phyloP scores from a whole-genome alignment of 2,797 vertebrate species.

The Sebastiscus albofasciatus region DNA sequence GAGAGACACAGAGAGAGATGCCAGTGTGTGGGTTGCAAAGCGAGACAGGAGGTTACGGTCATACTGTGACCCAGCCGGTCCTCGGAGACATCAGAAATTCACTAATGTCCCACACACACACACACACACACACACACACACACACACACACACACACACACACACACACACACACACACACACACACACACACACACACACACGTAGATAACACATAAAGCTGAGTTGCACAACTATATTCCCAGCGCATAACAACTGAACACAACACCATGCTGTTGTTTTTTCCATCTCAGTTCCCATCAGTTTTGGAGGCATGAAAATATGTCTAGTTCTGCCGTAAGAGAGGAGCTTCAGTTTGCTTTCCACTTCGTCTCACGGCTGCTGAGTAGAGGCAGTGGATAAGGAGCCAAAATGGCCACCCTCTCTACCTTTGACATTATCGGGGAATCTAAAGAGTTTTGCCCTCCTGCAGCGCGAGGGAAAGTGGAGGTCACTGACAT shows the following conservation, averaged over 20 bases:
- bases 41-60: constrained; percentile 76
- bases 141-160: constrained; percentile 11
- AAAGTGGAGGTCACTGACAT: constrained; percentile 82
- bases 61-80: constrained; percentile 69
- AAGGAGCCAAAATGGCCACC: constrained; percentile 57
- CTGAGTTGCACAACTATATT: constrained; percentile 39
- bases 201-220: constrained; percentile 24
- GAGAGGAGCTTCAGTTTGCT: constrained; percentile 7
- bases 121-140: constrained; percentile 38
- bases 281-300: constrained; percentile 6
- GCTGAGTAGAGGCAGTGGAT: constrained; percentile 32
- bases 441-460: constrained; percentile 79
- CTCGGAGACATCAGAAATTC: constrained; percentile 73
- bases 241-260: constrained; percentile 23
- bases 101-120: constrained; percentile 56
- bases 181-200: constrained; percentile 14
- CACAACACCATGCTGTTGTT: constrained; percentile 22
- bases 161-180: constrained; percentile 43
- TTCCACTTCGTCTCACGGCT: constrained; percentile 15
- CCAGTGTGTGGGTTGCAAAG: constrained; percentile 81
- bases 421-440: constrained; percentile 71
- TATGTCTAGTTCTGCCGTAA: neutral
- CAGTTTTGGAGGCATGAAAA: neutral
- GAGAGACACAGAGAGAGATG: constrained; percentile 72
- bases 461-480: constrained; percentile 65